Evolutionary conservation across 2,888 invertebrate genomes (phyloP).

Genomic region (Heliconius cydno): DNA sequence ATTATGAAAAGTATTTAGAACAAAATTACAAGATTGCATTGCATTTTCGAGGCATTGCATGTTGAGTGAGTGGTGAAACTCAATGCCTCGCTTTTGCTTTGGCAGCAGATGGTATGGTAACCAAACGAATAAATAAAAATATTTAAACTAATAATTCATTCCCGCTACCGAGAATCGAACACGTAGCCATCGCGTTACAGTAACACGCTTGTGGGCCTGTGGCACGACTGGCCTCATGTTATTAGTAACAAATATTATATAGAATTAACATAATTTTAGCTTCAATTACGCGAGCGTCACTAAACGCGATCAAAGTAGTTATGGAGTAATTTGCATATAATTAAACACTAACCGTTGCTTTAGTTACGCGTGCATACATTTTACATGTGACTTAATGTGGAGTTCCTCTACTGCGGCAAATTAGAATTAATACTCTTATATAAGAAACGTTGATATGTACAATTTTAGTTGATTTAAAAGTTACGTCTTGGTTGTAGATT

Average conservation of each 20-base stretch:
- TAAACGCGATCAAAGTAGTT: slow-evolving; percentile 62
- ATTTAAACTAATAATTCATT: too few relatives aligned
- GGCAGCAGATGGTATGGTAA: too few relatives aligned
- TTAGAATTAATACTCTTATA: not conserved
- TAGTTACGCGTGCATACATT: slow-evolving; percentile 41
- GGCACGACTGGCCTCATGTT: not conserved
- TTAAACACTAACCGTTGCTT: slow-evolving; percentile 60
- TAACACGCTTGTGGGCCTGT: too few relatives aligned
- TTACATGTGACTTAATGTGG: slow-evolving; percentile 33
- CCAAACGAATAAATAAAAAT: too few relatives aligned
- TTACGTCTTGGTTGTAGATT: not conserved
- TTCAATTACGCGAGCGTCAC: slow-evolving; percentile 41
- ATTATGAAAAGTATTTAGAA: too few relatives aligned
- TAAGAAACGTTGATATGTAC: not conserved
- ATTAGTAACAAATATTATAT: not conserved
- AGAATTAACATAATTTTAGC: slow-evolving; percentile 31
- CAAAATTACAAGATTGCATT: too few relatives aligned
- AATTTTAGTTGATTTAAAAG: not conserved
- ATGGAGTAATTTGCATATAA: slow-evolving; percentile 60
- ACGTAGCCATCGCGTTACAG: too few relatives aligned
- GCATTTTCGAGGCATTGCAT: too few relatives aligned
- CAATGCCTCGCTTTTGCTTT: too few relatives aligned
- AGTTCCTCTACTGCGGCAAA: slow-evolving; percentile 25
- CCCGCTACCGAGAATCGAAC: too few relatives aligned
- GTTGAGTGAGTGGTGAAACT: too few relatives aligned